phyloP scores from a whole-genome alignment of 2,113 vertebrate species.

The Boulengeromyrus knoepffleri region DNA sequence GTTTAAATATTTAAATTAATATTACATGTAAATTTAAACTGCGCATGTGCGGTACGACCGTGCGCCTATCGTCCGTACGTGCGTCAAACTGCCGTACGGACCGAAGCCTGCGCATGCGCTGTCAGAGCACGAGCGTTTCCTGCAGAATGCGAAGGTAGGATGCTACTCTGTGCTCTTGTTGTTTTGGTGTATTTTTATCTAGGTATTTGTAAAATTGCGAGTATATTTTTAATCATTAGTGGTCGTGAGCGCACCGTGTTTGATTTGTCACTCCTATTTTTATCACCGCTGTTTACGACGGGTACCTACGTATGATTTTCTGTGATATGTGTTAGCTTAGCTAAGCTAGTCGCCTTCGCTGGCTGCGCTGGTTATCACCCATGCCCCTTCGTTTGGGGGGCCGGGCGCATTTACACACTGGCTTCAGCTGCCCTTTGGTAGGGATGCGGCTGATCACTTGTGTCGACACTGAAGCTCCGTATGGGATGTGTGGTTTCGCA shows the following conservation, averaged over 20 bases:
- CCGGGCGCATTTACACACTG: not conserved
- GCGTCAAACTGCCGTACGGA: not conserved
- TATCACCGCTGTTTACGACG: not conserved
- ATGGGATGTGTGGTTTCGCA: not conserved
- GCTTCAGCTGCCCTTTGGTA: not conserved
- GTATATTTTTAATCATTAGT: not conserved
- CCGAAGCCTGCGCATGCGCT: slow-evolving; percentile 48
- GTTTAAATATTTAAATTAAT: too few relatives aligned
- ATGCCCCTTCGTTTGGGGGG: not conserved
- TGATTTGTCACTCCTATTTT: not conserved
- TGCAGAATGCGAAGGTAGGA: slow-evolving; percentile 58
- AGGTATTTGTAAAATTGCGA: not conserved
- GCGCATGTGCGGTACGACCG: not conserved
- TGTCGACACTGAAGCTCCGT: not conserved
- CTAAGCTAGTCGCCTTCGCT: not conserved
- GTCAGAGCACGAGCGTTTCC: slow-evolving; percentile 52
- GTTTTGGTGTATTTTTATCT: not conserved
- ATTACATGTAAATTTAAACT: not conserved
- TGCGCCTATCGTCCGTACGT: not conserved
- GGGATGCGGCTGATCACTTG: not conserved
- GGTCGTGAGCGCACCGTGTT: not conserved
- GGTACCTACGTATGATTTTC: not conserved
- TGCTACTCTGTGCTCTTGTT: slow-evolving; percentile 22
- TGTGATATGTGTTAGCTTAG: not conserved
- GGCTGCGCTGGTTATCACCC: not conserved